Conservation (phyloP, 2,888 invertebrate genomes). For the Amiota minor region DNA sequence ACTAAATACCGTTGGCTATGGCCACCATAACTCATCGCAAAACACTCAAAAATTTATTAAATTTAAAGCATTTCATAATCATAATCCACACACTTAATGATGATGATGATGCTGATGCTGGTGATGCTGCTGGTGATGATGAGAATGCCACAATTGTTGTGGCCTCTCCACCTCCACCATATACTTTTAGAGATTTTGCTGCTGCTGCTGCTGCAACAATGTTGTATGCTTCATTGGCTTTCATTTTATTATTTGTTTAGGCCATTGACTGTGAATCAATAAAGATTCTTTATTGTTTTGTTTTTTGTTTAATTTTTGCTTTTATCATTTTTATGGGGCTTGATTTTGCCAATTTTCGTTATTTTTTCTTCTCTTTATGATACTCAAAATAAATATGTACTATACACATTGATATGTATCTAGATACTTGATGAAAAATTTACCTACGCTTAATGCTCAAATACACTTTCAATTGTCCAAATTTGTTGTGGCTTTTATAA, state of each 20-base stretch:
- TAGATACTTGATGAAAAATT: conserved; percentile 47
- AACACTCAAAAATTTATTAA: conserved; percentile 24
- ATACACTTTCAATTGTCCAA: conserved; percentile 67
- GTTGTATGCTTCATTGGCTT: conserved; percentile 61
- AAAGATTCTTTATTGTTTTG: conserved; percentile 40
- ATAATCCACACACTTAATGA: conserved; percentile 5
- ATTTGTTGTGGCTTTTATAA: conserved; percentile 38
- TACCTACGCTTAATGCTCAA: conserved; percentile 67
- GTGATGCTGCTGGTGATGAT: too few relatives aligned
- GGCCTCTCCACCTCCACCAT: not conserved
- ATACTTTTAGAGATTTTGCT: not conserved
- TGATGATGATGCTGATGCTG: too few relatives aligned
- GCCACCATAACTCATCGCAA: not conserved
- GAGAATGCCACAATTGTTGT: not conserved
- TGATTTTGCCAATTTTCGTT: conserved; percentile 21
- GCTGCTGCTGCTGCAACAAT: not conserved
- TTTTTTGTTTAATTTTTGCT: not conserved
- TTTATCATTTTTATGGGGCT: conserved; percentile 4
- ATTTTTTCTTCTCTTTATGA: not conserved
- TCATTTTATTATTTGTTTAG: conserved; percentile 67
- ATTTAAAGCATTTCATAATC: conserved; percentile 21
- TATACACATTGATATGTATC: conserved; percentile 6
- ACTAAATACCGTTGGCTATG: not conserved
- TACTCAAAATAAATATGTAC: not conserved
- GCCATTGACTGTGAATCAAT: conserved; percentile 63